A percentile compares a stretch with the other conserved stretches of the same genome.
These are phyloP conservation scores for Silurus asotus DNA, from an alignment of 2,113 vertebrate species.

Conservation along the genomic window DNA sequence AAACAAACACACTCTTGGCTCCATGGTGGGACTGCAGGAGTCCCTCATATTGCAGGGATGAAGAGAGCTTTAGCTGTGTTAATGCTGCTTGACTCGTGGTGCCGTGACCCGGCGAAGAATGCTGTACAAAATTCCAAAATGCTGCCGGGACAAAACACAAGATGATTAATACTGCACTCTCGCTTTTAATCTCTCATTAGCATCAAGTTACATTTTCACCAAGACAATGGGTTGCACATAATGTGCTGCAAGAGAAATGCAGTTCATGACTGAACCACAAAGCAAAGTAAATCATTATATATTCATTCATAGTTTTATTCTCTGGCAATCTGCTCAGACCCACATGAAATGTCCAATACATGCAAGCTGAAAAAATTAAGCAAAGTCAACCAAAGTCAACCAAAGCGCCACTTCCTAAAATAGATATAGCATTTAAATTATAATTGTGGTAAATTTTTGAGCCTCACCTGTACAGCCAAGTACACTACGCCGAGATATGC, in stretches of 20 bases:
- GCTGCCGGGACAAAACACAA: constrained; percentile 67
- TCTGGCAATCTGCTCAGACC: neutral
- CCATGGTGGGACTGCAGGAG: constrained; percentile 20
- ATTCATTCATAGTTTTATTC: neutral
- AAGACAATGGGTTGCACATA: neutral
- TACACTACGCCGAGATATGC: constrained; percentile 93
- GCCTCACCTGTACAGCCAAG: constrained; percentile 86
- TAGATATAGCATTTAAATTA: neutral
- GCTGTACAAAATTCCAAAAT: constrained; percentile 87
- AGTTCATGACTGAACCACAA: neutral
- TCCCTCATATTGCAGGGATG: constrained; percentile 40
- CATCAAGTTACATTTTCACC: neutral
- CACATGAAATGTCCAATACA: neutral
- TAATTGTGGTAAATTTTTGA: neutral
- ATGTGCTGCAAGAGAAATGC: neutral
- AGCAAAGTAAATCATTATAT: neutral
- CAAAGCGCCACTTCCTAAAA: neutral
- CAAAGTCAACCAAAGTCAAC: neutral
- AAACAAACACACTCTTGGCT: constrained; percentile 43
- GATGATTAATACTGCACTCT: constrained; percentile 52
- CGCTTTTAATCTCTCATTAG: neutral
- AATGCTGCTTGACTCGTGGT: constrained; percentile 86
- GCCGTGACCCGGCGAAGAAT: constrained; percentile 83
- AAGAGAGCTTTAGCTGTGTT: constrained; percentile 20
- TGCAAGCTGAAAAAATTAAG: neutral